Evolutionary conservation across 2,113 vertebrate species (phyloP).

Genomic region (Onychostoma macrolepis): DNA sequence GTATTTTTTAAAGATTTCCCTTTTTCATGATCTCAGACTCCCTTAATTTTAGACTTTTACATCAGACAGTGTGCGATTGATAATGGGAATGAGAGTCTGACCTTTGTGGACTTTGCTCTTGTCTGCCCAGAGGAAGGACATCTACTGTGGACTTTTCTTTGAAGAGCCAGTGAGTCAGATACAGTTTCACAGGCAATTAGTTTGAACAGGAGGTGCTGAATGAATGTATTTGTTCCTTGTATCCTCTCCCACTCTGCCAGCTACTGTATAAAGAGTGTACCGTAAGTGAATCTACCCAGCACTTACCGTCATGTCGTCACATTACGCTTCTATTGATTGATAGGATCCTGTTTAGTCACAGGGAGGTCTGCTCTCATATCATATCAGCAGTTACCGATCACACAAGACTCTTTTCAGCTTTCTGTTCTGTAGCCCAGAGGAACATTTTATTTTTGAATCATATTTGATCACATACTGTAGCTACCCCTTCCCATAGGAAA

Average conservation of each 20-base stretch:
- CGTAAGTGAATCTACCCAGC: slow-evolving; percentile 54
- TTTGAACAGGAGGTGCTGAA: slow-evolving; percentile 59
- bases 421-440: not conserved
- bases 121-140: slow-evolving; percentile 47
- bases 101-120: slow-evolving; percentile 41
- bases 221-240: slow-evolving; percentile 57
- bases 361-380: slow-evolving; percentile 22
- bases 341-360: slow-evolving; percentile 47
- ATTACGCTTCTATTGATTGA: slow-evolving; percentile 55
- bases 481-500: not conserved
- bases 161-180: slow-evolving; percentile 47
- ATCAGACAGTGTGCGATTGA: not conserved
- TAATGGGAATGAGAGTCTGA: slow-evolving; percentile 41
- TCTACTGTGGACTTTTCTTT: slow-evolving; percentile 41
- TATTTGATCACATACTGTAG: not conserved
- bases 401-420: slow-evolving; percentile 21
- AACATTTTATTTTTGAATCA: not conserved
- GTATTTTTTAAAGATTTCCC: not conserved
- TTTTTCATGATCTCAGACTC: not conserved
- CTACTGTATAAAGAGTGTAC: slow-evolving; percentile 48
- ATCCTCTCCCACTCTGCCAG: slow-evolving; percentile 33
- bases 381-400: slow-evolving; percentile 30
- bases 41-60: not conserved
- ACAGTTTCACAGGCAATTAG: slow-evolving; percentile 63
- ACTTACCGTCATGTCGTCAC: slow-evolving; percentile 46